Evolutionary conservation across 2,113 vertebrate genomes (phyloP).

Genomic region (Calidris pugnax): DNA sequence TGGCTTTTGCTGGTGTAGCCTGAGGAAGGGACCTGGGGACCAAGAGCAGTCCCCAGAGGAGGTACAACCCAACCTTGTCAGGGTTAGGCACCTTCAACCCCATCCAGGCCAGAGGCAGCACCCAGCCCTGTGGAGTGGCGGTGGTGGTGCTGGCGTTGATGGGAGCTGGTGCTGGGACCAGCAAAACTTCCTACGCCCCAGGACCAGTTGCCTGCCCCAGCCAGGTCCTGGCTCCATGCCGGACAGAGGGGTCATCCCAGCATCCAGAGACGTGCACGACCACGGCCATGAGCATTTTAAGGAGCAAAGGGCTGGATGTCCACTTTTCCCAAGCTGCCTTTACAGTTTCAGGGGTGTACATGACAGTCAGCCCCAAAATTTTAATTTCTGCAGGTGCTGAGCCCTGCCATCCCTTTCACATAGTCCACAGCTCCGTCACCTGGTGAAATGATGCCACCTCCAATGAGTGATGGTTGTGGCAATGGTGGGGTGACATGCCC

Average conservation of each 20-base stretch:
- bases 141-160: background rate
- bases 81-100: background rate
- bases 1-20: background rate
- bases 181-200: background rate
- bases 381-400: background rate
- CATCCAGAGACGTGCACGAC: background rate
- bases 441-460: background rate
- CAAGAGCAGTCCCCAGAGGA: background rate
- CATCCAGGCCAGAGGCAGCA: background rate
- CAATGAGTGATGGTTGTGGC: background rate
- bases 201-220: background rate
- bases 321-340: background rate
- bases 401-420: background rate
- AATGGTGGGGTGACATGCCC: background rate
- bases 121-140: accelerated
- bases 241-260: background rate
- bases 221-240: accelerated
- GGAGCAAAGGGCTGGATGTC: accelerated
- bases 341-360: background rate
- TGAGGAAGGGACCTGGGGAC: background rate
- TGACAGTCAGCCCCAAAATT: background rate
- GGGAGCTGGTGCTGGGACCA: background rate
- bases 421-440: background rate
- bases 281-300: background rate
- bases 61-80: background rate